Conservation (phyloP, 2,113 vertebrate genomes). For the Alosa alosa region DNA sequence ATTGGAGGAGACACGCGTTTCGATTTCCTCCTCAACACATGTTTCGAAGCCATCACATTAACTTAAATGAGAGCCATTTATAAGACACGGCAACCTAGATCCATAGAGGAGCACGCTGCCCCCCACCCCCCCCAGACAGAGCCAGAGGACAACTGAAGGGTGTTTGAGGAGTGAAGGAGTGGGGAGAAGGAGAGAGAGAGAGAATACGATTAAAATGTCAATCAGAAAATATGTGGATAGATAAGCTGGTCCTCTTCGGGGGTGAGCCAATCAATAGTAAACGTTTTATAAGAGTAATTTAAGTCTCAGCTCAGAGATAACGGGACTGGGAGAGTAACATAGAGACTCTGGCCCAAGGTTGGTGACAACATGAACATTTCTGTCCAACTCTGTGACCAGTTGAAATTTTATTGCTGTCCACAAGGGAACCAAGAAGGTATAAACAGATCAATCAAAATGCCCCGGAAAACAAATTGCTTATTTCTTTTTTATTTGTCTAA, state of each 20-base stretch:
- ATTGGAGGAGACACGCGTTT: background rate
- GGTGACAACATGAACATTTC: slow-evolving; percentile 14
- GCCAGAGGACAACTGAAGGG: slow-evolving; percentile 22
- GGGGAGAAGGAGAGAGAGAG: background rate
- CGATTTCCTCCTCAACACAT: slow-evolving; percentile 16
- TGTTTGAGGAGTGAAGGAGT: background rate
- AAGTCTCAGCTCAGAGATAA: slow-evolving; percentile 37
- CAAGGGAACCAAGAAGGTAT: slow-evolving; percentile 24
- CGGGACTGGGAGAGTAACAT: slow-evolving; percentile 1
- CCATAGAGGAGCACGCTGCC: background rate
- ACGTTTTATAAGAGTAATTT: slow-evolving; percentile 33
- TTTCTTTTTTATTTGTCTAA: background rate
- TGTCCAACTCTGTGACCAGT: slow-evolving; percentile 9
- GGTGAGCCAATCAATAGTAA: slow-evolving; percentile 39
- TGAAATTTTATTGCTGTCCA: background rate
- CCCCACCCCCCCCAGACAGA: background rate
- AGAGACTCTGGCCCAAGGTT: slow-evolving; percentile 17
- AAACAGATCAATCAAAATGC: slow-evolving; percentile 33
- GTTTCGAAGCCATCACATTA: slow-evolving; percentile 1
- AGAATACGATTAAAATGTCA: slow-evolving; percentile 47
- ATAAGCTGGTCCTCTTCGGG: slow-evolving; percentile 35
- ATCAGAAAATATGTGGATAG: slow-evolving; percentile 35
- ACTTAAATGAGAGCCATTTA: slow-evolving; percentile 17
- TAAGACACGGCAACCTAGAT: background rate
- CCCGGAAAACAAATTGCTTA: background rate